Conservation (phyloP, 1,140 invertebrate genomes). For the Papilio polyxenes region DNA sequence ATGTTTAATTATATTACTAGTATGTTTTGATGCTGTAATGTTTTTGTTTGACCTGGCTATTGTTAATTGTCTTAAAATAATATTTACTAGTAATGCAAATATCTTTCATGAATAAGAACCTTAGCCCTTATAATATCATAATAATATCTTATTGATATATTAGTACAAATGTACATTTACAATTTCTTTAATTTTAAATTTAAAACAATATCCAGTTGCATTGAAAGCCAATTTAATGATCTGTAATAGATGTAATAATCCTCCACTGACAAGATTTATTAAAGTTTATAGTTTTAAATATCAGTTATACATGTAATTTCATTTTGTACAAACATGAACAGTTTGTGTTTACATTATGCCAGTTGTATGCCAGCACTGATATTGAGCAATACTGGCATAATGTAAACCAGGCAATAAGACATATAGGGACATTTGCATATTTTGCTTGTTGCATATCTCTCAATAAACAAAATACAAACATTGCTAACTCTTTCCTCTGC, state of each 20-base stretch:
- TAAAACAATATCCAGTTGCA: background rate
- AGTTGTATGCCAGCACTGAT: too few relatives aligned
- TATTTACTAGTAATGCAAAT: background rate
- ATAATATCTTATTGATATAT: background rate
- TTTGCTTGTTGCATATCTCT: too few relatives aligned
- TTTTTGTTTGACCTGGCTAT: background rate
- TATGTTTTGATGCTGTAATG: background rate
- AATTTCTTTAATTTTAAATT: background rate
- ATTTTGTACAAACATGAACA: background rate
- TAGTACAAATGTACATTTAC: background rate
- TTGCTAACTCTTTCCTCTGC: too few relatives aligned
- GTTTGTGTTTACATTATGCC: too few relatives aligned
- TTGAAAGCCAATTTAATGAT: background rate
- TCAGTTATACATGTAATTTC: background rate
- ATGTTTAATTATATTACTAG: background rate
- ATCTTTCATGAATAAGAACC: background rate
- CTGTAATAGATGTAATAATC: background rate
- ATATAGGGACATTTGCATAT: background rate
- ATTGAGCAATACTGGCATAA: too few relatives aligned
- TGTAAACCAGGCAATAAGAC: background rate
- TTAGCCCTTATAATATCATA: background rate
- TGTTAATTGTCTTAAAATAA: conserved; percentile 5
- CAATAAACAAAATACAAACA: too few relatives aligned
- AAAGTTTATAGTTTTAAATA: background rate
- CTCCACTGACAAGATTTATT: background rate